Evolutionary conservation across 2,888 invertebrate species (phyloP).

Genomic region (Microctonus hyperodae): DNA sequence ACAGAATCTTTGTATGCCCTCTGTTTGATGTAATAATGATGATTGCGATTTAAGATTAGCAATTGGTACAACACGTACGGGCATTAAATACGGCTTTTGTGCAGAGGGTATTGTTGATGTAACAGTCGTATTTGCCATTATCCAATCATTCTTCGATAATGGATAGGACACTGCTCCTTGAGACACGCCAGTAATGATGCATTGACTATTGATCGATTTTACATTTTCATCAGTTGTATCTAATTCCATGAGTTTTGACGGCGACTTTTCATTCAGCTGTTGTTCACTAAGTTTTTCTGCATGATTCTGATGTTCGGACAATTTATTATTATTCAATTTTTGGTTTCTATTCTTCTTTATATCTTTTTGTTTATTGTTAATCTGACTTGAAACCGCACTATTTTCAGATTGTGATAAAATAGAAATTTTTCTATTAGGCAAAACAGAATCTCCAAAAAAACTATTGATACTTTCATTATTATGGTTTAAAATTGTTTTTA

Average conservation of each 20-base stretch:
- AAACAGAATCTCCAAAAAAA: neutral
- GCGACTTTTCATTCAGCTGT: neutral
- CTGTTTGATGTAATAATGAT: slow-evolving; percentile 53
- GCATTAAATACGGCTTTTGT: slow-evolving; percentile 51
- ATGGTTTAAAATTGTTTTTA: slow-evolving; percentile 21
- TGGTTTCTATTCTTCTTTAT: too few relatives aligned
- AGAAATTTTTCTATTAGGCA: neutral
- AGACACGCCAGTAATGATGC: slow-evolving; percentile 35
- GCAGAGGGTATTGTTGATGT: slow-evolving; percentile 31
- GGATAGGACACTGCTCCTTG: slow-evolving; percentile 37
- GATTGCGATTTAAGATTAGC: slow-evolving; percentile 55
- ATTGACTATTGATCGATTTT: slow-evolving; percentile 10
- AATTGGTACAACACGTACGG: slow-evolving; percentile 57
- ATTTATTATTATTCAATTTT: too few relatives aligned
- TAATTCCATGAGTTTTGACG: neutral
- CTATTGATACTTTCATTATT: neutral
- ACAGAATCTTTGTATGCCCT: slow-evolving; percentile 58
- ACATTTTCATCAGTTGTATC: neutral
- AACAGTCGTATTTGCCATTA: neutral
- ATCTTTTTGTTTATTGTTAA: too few relatives aligned
- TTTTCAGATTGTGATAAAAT: neutral
- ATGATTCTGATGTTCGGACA: too few relatives aligned
- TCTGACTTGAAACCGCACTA: neutral
- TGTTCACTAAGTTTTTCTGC: neutral
- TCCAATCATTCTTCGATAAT: slow-evolving; percentile 36